phyloP scores from a whole-genome alignment of 2,888 invertebrate species.

The Oscheius sp. region DNA sequence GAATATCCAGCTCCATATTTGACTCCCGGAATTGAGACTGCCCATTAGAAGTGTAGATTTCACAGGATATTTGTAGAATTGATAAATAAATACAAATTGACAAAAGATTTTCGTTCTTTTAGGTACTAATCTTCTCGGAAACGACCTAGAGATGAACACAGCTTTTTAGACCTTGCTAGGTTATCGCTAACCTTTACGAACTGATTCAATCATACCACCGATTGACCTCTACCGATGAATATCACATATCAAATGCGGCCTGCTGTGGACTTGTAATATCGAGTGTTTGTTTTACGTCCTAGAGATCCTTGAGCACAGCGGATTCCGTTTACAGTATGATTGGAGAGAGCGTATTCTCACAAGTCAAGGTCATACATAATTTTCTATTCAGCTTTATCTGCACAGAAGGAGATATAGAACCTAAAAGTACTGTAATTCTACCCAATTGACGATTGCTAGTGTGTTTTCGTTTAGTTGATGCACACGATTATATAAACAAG shows the following conservation, averaged over 20 bases:
- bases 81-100: constrained; percentile 24
- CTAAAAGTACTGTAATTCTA: too few relatives aligned
- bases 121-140: too few relatives aligned
- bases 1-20: constrained; percentile 62
- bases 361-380: too few relatives aligned
- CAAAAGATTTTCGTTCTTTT: too few relatives aligned
- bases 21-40: constrained; percentile 47
- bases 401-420: too few relatives aligned
- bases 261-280: background rate
- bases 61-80: constrained; percentile 21
- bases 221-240: constrained; percentile 16
- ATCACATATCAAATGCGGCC: constrained; percentile 10
- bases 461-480: too few relatives aligned
- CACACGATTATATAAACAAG: too few relatives aligned
- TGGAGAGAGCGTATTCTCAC: too few relatives aligned
- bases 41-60: constrained; percentile 31
- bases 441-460: too few relatives aligned
- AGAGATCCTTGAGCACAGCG: background rate
- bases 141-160: background rate
- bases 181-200: background rate
- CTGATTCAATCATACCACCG: constrained; percentile 9
- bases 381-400: too few relatives aligned
- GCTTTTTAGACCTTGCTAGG: background rate
- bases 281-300: constrained; percentile 17
- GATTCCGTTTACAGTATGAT: too few relatives aligned